Evolutionary conservation across 2,113 vertebrate genomes (phyloP).

Genomic region (Psilopsiagon aymara): DNA sequence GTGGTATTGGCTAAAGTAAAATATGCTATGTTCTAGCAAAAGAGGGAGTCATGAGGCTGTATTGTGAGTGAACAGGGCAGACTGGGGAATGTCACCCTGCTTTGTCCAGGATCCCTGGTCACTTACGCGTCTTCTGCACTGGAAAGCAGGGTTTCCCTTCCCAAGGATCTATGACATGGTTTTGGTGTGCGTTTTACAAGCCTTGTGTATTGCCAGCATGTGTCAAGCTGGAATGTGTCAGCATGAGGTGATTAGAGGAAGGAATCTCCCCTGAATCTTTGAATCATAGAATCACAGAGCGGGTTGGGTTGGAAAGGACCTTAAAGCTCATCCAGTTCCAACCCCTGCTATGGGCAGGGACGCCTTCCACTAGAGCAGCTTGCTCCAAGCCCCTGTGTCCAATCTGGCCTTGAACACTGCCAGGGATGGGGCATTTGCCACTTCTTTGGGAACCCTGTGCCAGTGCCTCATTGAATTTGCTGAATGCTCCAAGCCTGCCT

Average conservation of each 20-base stretch:
- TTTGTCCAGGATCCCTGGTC: neutral
- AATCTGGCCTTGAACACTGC: neutral
- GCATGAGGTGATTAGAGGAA: neutral
- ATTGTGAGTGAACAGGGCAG: neutral
- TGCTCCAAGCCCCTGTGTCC: neutral
- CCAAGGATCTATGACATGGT: neutral
- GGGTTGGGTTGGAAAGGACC: neutral
- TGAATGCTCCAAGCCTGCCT: neutral
- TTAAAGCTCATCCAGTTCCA: neutral
- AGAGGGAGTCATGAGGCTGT: neutral
- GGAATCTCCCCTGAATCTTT: neutral
- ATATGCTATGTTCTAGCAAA: neutral
- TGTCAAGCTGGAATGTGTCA: neutral
- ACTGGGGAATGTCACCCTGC: rapidly evolving
- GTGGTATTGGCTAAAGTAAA: neutral
- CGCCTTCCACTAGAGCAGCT: neutral
- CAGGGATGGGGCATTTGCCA: neutral
- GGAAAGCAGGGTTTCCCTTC: neutral
- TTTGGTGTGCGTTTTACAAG: neutral
- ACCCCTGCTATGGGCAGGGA: neutral
- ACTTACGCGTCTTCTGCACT: neutral
- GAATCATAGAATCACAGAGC: neutral
- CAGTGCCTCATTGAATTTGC: neutral
- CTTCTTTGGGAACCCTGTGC: neutral
- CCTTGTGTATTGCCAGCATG: neutral